Evolutionary conservation across 2,888 invertebrate genomes (phyloP).

Genomic region (Sicus ferrugineus): DNA sequence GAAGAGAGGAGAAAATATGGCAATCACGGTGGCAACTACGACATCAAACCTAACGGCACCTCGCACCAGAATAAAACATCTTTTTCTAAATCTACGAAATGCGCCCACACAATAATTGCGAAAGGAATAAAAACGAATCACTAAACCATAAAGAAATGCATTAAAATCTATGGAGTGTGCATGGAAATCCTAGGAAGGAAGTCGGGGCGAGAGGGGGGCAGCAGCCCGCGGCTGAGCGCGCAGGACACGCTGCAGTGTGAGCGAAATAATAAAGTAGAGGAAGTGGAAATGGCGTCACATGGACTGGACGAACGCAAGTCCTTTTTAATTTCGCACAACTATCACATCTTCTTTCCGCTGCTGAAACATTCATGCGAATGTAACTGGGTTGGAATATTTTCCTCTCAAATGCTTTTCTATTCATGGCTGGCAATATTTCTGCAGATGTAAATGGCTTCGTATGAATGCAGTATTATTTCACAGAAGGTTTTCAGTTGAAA

Average conservation of each 20-base stretch:
- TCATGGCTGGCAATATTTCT: neutral
- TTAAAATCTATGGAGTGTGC: slow-evolving; percentile 41
- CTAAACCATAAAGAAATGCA: slow-evolving; percentile 40
- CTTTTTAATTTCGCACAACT: slow-evolving; percentile 32
- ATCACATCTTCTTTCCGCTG: neutral
- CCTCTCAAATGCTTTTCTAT: neutral
- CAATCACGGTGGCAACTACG: slow-evolving; percentile 1
- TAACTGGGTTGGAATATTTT: neutral
- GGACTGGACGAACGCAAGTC: slow-evolving; percentile 32
- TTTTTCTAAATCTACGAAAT: slow-evolving; percentile 16
- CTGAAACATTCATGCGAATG: neutral
- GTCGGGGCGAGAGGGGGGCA: neutral
- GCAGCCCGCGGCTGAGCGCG: no score
- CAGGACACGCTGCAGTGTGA: neutral
- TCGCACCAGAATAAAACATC: slow-evolving; percentile 4
- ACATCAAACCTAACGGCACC: slow-evolving; percentile 3
- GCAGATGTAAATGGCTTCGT: neutral
- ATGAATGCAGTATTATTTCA: no score
- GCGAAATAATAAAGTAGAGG: slow-evolving; percentile 20
- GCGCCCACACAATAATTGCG: slow-evolving; percentile 35
- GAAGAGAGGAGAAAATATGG: neutral
- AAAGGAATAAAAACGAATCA: slow-evolving; percentile 32
- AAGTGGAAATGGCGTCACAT: slow-evolving; percentile 37
- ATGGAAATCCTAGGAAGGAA: slow-evolving; percentile 5
- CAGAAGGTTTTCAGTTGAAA: no score